Evolutionary conservation across 2,113 vertebrate genomes (phyloP).

Genomic region (Loxodonta africana): DNA sequence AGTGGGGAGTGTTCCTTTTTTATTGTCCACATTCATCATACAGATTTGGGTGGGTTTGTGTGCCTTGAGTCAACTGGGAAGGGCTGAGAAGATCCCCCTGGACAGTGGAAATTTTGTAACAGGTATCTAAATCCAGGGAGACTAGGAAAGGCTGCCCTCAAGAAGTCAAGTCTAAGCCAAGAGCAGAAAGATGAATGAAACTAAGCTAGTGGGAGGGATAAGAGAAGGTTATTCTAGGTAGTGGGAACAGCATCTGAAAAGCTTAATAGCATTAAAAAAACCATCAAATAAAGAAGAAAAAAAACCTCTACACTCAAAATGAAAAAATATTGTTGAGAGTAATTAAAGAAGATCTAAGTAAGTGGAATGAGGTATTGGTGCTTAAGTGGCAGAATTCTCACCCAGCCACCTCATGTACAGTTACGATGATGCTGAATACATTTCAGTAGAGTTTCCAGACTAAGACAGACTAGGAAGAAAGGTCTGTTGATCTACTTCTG

Average conservation of each 20-base stretch:
- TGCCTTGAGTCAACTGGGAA: not conserved
- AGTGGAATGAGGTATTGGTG: no score
- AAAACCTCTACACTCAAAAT: not conserved
- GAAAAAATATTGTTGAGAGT: not conserved
- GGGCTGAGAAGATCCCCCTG: not conserved
- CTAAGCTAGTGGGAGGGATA: not conserved
- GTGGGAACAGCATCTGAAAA: not conserved
- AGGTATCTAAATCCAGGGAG: not conserved
- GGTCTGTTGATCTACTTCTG: not conserved
- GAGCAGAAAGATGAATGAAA: not conserved
- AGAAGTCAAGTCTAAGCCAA: not conserved
- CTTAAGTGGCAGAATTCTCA: not conserved
- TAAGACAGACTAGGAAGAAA: not conserved
- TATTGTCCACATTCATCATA: not conserved
- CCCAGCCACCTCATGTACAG: not conserved
- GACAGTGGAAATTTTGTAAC: not conserved
- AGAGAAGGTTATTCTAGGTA: not conserved
- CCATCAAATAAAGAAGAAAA: slow-evolving; percentile 17
- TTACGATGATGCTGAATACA: not conserved
- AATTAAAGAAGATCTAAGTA: slow-evolving; percentile 26
- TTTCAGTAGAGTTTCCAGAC: not conserved
- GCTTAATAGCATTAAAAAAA: not conserved
- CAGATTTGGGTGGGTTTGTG: not conserved
- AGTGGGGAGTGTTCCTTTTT: not conserved
- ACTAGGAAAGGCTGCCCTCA: not conserved